A percentile compares a stretch with the other conserved stretches of the same genome.
Conservation (phyloP, 2,888 invertebrate genomes). For the Acronicta aceris region DNA sequence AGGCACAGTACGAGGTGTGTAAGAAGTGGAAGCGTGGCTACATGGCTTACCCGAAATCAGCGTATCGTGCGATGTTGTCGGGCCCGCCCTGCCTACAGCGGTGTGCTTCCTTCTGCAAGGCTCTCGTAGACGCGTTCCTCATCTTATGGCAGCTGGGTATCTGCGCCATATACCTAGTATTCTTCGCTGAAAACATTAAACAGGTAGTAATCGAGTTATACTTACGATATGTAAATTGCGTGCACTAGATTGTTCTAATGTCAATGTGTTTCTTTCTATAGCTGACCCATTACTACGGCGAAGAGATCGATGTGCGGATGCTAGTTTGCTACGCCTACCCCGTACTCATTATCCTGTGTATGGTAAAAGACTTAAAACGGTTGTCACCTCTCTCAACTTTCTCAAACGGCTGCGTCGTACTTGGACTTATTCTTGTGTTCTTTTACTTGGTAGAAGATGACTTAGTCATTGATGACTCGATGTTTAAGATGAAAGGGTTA, state of each 20-base stretch:
- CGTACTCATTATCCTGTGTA: constrained; percentile 90
- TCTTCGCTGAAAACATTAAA: constrained; percentile 92
- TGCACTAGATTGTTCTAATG: background rate
- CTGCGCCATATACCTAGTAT: constrained; percentile 96
- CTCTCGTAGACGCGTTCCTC: constrained; percentile 90
- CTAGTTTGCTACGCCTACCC: constrained; percentile 90
- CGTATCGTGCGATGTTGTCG: constrained; percentile 91
- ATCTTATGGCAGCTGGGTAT: constrained; percentile 95
- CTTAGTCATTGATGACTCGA: constrained; percentile 83
- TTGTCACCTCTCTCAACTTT: constrained; percentile 94
- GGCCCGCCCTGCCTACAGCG: constrained; percentile 90
- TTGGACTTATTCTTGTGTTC: constrained; percentile 92
- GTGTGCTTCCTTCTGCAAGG: constrained; percentile 78
- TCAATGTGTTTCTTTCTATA: constrained; percentile 55
- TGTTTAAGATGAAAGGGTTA: constrained; percentile 82
- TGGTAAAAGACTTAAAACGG: constrained; percentile 92
- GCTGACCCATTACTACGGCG: constrained; percentile 83
- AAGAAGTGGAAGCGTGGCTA: constrained; percentile 81
- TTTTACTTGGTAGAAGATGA: constrained; percentile 92
- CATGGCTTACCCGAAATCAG: constrained; percentile 94
- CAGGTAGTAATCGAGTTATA: constrained; percentile 74
- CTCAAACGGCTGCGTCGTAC: constrained; percentile 93
- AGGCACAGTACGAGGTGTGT: constrained; percentile 28
- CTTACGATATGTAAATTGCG: too few species aligned
- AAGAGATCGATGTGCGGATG: constrained; percentile 77